A percentile compares a stretch with the other conserved stretches of the same genome.
These are phyloP conservation scores for Nematostella vectensis DNA, from an alignment of 92 coral and sea anemone genomes.

Conservation along the genomic window DNA sequence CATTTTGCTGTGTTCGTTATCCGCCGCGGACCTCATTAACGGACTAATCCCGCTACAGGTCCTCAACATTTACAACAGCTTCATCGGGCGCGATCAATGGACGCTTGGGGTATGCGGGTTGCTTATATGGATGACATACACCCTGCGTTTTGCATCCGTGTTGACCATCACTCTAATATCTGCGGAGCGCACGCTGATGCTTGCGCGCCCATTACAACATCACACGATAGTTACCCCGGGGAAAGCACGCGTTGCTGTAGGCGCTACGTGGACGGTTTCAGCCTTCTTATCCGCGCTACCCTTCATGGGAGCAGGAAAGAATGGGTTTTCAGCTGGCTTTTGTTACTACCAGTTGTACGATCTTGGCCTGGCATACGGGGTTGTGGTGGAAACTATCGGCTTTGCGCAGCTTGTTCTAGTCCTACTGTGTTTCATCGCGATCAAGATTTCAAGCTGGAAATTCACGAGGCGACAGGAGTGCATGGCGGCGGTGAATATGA, in stretches of 20 bases:
- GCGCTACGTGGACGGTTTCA: conserved; percentile 54
- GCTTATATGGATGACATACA: conserved; percentile 67
- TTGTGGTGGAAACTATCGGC: conserved; percentile 58
- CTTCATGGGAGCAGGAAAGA: conserved; percentile 45
- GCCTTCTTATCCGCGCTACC: conserved; percentile 52
- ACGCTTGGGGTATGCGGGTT: conserved; percentile 45
- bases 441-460: conserved; percentile 59
- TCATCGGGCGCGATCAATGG: conserved; percentile 73
- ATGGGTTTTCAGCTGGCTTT: conserved; percentile 36
- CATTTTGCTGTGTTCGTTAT: conserved; percentile 64
- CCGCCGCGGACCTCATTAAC: conserved; percentile 72
- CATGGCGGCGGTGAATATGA: conserved; percentile 67
- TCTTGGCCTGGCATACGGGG: conserved; percentile 68
- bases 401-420: conserved; percentile 64
- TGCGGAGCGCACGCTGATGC: conserved; percentile 59
- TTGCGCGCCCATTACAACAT: conserved; percentile 70
- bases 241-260: conserved; percentile 43
- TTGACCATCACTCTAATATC: conserved; percentile 88
- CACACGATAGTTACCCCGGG: conserved; percentile 61
- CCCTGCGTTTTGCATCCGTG: conserved; percentile 84
- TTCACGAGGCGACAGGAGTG: conserved; percentile 66
- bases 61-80: conserved; percentile 59
- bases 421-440: conserved; percentile 59
- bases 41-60: conserved; percentile 68
- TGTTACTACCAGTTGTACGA: conserved; percentile 71